Evolutionary conservation across 1,140 invertebrate genomes (phyloP), one percentile per base, ranked within the genome.

Genomic region (Scaptomyza montana): DNA sequence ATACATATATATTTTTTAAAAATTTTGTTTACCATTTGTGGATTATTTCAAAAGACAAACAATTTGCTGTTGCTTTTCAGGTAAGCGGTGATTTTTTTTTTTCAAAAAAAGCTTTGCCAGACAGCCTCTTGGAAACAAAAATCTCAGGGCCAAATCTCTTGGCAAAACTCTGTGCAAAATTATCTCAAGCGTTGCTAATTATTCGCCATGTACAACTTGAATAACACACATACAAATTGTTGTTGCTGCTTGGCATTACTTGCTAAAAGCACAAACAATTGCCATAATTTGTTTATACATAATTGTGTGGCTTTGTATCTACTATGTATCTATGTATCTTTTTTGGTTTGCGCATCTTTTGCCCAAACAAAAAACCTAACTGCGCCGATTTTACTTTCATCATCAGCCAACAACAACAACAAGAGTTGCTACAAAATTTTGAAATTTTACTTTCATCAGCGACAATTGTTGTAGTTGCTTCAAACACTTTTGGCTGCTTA

Each of bases 151-250:
- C 54, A 59, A 60, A 57, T 43, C 47, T 49, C 50, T 55, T 47
- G 21, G 55, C 46, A 54, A 56, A 46, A 47, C 61, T 85, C 78
- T 65, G 70, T 65, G 70, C 78, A 80, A 86, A 87, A 70, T 73
- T 70, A 87, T 82, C 81, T 86, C 78, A 86, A 84, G 81, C 82
- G 81, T 86, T 87, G 78, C 81, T 87, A 87, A 86, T 86, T 86
- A 87, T 86, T 87, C 76, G 62, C 62, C 46, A 59, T 80, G 60
- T 72, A 68, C 61, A 65, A 49, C 64, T 70, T 71, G 71, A 61
- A 25, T 9, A 9, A 47, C 53, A n/a, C 16, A 54, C 33, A 55
- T 9, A 55, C 53, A 41, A 56, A 49, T 51, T 64, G 66, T 54
- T 51, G 45, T 57, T 49, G 36, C 49, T 74, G 56, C 45, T 13